phyloP scores from a whole-genome alignment of 2,797 vertebrate genomes.

The Prunella strophiata region DNA sequence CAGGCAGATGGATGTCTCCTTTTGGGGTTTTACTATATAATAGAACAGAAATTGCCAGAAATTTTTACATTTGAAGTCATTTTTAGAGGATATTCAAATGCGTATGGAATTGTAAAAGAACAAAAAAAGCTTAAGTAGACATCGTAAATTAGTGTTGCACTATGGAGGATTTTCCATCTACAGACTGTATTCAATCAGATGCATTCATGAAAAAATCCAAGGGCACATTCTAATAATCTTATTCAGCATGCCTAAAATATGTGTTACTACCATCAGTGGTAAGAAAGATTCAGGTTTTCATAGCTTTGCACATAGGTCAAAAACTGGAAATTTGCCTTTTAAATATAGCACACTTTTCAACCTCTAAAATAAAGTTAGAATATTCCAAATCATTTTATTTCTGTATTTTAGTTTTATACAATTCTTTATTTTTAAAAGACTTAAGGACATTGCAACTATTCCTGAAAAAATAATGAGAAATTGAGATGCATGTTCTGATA shows the following conservation, averaged over 20 bases:
- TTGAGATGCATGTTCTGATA: accelerated
- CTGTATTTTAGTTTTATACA: accelerated
- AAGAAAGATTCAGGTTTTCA: neutral
- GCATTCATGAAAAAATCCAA: neutral
- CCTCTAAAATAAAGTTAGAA: neutral
- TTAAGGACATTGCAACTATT: neutral
- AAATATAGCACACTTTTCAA: neutral
- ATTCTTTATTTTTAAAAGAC: neutral
- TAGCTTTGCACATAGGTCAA: neutral
- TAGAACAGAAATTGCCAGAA: neutral
- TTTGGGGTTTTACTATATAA: neutral
- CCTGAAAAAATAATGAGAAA: neutral
- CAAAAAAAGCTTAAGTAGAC: neutral
- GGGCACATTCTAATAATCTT: neutral
- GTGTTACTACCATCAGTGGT: neutral
- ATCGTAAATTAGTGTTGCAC: neutral
- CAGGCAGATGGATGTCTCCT: neutral
- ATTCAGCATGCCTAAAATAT: neutral
- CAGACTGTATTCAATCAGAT: neutral
- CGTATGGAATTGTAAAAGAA: neutral
- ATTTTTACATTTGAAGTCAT: neutral
- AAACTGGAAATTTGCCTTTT: neutral
- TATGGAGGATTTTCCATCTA: neutral
- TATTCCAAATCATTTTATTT: neutral
- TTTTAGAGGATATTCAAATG: neutral